Evolutionary conservation across 2,113 vertebrate genomes (phyloP).

Genomic region (Cephalophus harveyi): DNA sequence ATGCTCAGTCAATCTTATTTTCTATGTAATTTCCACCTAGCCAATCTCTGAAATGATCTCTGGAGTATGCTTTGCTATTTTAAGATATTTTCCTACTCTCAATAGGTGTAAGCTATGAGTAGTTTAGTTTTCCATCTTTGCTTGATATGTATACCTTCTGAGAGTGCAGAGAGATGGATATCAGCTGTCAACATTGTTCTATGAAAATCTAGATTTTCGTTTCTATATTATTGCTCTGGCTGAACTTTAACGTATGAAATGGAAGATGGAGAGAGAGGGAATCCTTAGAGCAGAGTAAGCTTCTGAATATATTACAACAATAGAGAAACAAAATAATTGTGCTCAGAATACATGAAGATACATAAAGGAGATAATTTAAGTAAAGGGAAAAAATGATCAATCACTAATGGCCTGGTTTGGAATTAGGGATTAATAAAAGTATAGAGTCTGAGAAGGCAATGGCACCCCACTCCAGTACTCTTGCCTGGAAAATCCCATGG

Average conservation of each 20-base stretch:
- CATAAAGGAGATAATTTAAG: not conserved
- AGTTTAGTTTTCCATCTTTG: not conserved
- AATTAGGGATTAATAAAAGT: not conserved
- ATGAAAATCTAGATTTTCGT: not conserved
- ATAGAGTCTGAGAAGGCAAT: no score
- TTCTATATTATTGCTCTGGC: not conserved
- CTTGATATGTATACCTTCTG: not conserved
- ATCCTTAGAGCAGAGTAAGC: not conserved
- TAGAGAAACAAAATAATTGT: not conserved
- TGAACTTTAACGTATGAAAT: not conserved
- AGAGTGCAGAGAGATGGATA: not conserved
- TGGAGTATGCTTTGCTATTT: not conserved
- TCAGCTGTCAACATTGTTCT: not conserved
- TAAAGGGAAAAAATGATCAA: not conserved
- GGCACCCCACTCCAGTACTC: no score
- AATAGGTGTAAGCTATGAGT: not conserved
- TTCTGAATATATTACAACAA: not conserved
- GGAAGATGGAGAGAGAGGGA: not conserved
- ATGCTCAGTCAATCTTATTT: not conserved
- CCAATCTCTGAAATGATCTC: not conserved
- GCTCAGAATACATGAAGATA: not conserved
- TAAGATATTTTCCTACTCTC: not conserved
- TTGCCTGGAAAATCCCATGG: no score
- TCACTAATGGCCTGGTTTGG: not conserved
- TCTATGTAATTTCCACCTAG: not conserved